phyloP scores from a whole-genome alignment of 1,140 invertebrate genomes.

The Helicoverpa zea region DNA sequence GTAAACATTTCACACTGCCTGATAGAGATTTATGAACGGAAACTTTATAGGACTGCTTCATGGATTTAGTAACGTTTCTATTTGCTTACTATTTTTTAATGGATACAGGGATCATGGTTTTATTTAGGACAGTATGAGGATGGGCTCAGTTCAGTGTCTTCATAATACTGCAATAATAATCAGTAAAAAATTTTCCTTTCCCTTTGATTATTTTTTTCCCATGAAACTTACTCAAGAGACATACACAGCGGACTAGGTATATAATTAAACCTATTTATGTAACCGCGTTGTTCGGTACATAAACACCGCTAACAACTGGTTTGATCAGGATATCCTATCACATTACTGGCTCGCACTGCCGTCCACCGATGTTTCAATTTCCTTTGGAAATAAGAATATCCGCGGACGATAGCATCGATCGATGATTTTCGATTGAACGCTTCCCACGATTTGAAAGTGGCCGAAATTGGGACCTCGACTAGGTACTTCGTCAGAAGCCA shows the following conservation, averaged over 20 bases:
- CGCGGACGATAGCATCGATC: neutral
- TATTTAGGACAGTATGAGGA: no score
- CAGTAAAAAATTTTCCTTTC: no score
- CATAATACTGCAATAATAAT: no score
- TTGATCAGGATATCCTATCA: neutral
- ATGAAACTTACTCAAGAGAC: no score
- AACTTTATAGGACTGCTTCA: neutral
- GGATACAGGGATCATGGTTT: no score
- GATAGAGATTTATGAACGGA: slow-evolving; percentile 21
- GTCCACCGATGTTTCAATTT: neutral
- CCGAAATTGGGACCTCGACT: neutral
- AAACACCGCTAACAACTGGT: neutral
- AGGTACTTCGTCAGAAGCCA: no score
- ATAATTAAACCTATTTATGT: no score
- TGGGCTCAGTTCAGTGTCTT: no score
- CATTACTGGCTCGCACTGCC: neutral
- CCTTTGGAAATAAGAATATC: slow-evolving; percentile 18
- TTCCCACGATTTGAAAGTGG: neutral
- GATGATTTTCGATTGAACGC: neutral
- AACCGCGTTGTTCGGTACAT: neutral
- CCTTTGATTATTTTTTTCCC: no score
- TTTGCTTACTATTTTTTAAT: neutral
- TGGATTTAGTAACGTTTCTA: neutral
- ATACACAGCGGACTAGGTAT: no score
- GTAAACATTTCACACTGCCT: slow-evolving; percentile 22